Evolutionary conservation across 2,888 invertebrate genomes (phyloP), one percentile per base, ranked within the genome.

Genomic region (Drosophila anceps): DNA sequence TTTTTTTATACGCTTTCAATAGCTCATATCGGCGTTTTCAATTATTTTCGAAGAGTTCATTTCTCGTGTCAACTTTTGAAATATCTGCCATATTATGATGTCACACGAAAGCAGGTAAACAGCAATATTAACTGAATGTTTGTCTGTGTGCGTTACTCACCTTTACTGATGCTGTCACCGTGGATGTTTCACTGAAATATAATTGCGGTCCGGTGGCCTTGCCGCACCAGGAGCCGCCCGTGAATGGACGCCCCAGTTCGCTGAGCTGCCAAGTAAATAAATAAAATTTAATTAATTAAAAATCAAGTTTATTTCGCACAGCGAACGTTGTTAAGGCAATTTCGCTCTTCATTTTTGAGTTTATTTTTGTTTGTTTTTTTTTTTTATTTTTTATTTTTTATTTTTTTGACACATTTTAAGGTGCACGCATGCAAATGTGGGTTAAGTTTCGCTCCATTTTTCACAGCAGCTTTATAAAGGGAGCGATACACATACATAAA

Each of bases 171-270:
- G 97, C 96, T 24, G 97, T 98, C 79, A 97, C 97, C 44, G 97
- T 97, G 88, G 96, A 96, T 65, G 97, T 97, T 94, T 97, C 97
- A 93, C 97, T 97, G 94, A 97, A 97, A 93, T 97, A 97, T 62
- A 97, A 95, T 67, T 97, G 96, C 39, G 95, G 95, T 70, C 96
- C 96, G 33, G 96, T 95, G 51, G 97, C 96, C 64, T 95, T 94
- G 66, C 97, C 98, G 93, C 98, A 98, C 97, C 97, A 98, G 24
- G 96, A 97, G 73, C 98, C 97, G 50, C 97, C 97, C 33, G 97
- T 97, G 93, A 97, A 97, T 18, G 97, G 97, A 46, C 97, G 95
- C 24, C 97, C 96, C 82, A 97, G 94, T 94, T 97, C 97, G 86
- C 97, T 96, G 80, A 97, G 94, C 94, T 97, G 96, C 60, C 91